A percentile compares a stretch with the other conserved stretches of the same genome.
phyloP scores from a whole-genome alignment of 2,113 vertebrate species.

The Typhlomys cinereus region DNA sequence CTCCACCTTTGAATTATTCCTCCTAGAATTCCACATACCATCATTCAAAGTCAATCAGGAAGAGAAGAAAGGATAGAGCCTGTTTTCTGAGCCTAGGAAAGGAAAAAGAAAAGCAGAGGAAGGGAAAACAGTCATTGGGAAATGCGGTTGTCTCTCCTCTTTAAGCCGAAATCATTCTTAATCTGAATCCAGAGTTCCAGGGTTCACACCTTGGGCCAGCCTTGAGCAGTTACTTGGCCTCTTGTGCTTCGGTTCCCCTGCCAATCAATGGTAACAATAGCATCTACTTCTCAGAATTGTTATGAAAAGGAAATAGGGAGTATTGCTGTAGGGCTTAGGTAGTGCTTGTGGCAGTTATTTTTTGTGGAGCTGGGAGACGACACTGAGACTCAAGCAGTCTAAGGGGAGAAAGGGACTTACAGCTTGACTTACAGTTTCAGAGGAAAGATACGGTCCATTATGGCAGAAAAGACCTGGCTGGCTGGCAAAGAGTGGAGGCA shows the following conservation, averaged over 20 bases:
- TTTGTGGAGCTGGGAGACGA: too few relatives aligned
- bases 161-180: background rate
- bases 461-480: too few relatives aligned
- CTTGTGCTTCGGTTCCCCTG: background rate
- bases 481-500: too few relatives aligned
- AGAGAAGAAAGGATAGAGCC: background rate
- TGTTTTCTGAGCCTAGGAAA: background rate
- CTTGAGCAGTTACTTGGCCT: background rate
- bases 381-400: too few relatives aligned
- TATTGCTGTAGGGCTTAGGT: background rate
- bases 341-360: background rate
- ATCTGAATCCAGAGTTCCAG: background rate
- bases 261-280: background rate
- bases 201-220: background rate
- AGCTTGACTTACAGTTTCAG: too few relatives aligned
- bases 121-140: background rate
- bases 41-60: background rate
- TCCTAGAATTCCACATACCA: background rate
- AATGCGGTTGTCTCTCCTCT: background rate
- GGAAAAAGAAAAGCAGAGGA: background rate
- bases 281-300: background rate
- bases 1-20: constrained; percentile 28
- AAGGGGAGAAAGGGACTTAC: too few relatives aligned
- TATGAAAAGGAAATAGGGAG: background rate
- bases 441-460: too few relatives aligned